Base-by-base conservation (phyloP, 2,797 vertebrate genomes). In the Gephyroberyx darwinii region DNA sequence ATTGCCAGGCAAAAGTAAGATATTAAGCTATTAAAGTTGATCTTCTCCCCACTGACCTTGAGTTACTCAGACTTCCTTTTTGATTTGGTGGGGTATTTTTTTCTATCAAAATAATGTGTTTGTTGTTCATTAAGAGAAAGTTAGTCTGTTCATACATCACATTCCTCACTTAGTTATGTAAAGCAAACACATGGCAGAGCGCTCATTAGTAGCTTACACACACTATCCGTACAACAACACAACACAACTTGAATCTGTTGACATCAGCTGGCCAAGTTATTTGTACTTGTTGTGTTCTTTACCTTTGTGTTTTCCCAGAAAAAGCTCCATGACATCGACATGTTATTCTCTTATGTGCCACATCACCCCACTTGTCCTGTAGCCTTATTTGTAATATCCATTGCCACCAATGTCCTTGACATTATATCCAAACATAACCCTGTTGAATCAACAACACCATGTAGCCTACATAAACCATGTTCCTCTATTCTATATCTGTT, bases 271-370 rank as follows among this genome's bases (percentile, higher is more conserved):
- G 26, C 26, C 26, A 26, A 26, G 26, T 26, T 26, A 26, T 41
- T 41, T 8, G 10, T 9, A 1, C 19, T 3, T 61, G 20, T 39
- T 55, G 1, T 37, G 30, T 6, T 17, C 26, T 55, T 37, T 31
- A 17, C 26, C 14, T 30, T 22, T 51, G 16, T 39, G 17, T 0
- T 65, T 66, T 57, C 58, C 64, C 64, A 45, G 54, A 78, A 78
- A 54, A 53, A 57, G 5, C 19, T 62, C 10, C 9, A 54, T 47
- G 79, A 68, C 75, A 72, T 64, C 41, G 79, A 68, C 75, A 72
- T 64, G 59, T 65, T 43, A 9, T 43, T 55, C 5, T 43, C 63
- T 55, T 33, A 14, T 43, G 20, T 16, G 10, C 39, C 39, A 60
- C 58, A 60, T 60, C 14, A 45, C 13, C 39, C 22, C 13, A 17